Conservation (phyloP, 2,113 vertebrate species). For the Ciconia boyciana region DNA sequence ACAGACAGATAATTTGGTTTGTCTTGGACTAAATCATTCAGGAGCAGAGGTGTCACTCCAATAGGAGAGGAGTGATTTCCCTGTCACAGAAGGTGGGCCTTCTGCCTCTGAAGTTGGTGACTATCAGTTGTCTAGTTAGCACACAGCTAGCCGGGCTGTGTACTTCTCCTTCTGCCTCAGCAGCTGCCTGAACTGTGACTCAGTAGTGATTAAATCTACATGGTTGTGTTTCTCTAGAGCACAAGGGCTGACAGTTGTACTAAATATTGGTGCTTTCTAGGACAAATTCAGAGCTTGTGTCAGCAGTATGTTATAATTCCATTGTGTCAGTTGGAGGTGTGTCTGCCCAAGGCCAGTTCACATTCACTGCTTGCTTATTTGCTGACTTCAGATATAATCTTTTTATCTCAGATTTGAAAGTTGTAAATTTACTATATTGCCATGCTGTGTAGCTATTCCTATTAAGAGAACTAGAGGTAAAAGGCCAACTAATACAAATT, state of each 20-base stretch:
- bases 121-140: neutral
- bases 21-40: neutral
- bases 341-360: neutral
- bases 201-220: neutral
- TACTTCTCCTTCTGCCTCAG: neutral
- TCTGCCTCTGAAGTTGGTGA: neutral
- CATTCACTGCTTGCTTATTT: neutral
- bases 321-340: neutral
- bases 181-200: neutral
- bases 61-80: neutral
- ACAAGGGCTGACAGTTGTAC: neutral
- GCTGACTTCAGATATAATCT: neutral
- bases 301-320: neutral
- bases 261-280: neutral
- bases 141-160: neutral
- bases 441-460: neutral
- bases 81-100: neutral
- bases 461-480: neutral
- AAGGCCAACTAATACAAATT: neutral
- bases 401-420: neutral
- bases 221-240: neutral
- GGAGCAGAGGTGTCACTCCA: neutral
- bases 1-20: neutral
- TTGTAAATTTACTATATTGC: neutral
- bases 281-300: neutral